phyloP scores from a whole-genome alignment of 2,113 vertebrate genomes.

The Xiphias gladius region DNA sequence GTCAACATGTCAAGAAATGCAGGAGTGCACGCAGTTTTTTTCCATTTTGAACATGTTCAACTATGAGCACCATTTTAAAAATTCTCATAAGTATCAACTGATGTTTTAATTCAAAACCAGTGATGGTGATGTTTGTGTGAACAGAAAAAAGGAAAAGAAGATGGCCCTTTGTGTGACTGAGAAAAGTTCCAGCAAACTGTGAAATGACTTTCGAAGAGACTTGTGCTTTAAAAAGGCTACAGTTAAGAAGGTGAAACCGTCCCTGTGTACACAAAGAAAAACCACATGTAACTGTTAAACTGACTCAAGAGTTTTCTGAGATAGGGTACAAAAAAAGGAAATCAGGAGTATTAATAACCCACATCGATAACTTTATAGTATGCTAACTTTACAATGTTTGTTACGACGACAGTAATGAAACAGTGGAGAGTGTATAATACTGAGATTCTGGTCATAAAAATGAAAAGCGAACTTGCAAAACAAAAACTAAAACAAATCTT shows the following conservation, averaged over 20 bases:
- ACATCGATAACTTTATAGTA: not conserved
- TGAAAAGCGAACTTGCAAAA: not conserved
- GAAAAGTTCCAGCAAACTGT: slow-evolving; percentile 52
- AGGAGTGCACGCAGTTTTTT: not conserved
- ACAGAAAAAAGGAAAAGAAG: slow-evolving; percentile 41
- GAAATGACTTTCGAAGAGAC: slow-evolving; percentile 35
- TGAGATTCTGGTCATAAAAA: not conserved
- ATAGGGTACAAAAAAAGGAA: not conserved
- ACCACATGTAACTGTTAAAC: not conserved
- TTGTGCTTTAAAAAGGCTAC: not conserved
- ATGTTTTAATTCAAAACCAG: not conserved
- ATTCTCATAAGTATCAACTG: not conserved
- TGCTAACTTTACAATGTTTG: not conserved
- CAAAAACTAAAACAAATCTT: not conserved
- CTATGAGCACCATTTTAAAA: not conserved
- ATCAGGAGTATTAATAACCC: not conserved
- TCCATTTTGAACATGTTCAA: not conserved
- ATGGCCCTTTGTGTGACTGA: slow-evolving; percentile 6
- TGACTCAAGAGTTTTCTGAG: not conserved
- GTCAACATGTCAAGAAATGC: slow-evolving; percentile 9
- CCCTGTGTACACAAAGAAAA: not conserved
- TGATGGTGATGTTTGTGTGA: not conserved
- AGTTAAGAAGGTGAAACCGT: not conserved
- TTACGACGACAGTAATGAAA: not conserved
- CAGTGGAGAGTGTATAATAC: not conserved